Base-by-base conservation (phyloP, 2,888 invertebrate species). In the Esperia sulphurella region DNA sequence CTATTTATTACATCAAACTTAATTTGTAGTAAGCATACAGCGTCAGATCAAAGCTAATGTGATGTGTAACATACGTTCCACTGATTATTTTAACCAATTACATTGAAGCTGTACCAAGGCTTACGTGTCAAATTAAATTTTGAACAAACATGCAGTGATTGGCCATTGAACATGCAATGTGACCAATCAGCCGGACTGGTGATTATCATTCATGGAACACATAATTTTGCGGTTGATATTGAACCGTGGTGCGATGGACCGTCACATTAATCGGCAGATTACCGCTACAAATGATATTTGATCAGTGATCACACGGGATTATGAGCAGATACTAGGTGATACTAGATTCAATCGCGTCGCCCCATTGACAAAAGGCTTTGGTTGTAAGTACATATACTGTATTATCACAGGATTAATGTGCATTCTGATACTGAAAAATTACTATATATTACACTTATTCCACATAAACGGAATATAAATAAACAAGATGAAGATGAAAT, bases 191-290 rank as follows among this genome's bases (percentile, higher is more conserved):
- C 70, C 68, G 58, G 62, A 50, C 50, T 56, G 51, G 67, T 71
- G 73, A 80, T 79, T 78, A 71, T 73, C 71, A 72, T 73, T 71
- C 66, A 71, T 65, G 64, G 65, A 69, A 71, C 71, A 72, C 75
- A 79, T 78, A 72, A 78, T 79, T 76, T 71, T 67, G 79, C 58
- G 79, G 82, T 69, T 67, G 69, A 75, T 68, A 70, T 71, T 67
- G 57, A 54, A 59, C 57, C 57, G 60, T 59, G 57, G 65, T 61
- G 65, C 62, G 69, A 68, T 69, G 62, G 53, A 52, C 59, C 58
- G 61, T 69, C 65, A 63, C 65, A 71, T 69, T 79, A 75, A 77
- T 75, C 70, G 66, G 55, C 58, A 64, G 73, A 75, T 79, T 75
- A 73, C 62, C 58, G 63, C 55, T 64, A 57, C 63, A 63, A 75